phyloP scores from a whole-genome alignment of 2,888 invertebrate species.

The Blomia tropicalis region DNA sequence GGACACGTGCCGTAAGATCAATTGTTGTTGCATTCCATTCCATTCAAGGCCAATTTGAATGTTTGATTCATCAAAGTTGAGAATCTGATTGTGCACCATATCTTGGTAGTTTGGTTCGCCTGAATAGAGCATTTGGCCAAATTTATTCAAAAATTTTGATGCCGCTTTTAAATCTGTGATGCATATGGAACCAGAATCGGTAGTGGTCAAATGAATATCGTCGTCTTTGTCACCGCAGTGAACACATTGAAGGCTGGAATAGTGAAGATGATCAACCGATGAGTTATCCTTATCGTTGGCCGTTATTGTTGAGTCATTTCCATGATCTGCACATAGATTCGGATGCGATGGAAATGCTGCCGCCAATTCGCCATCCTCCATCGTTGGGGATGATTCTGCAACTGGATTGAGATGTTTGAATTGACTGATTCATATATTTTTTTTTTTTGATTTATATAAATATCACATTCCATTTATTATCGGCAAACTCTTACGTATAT shows the following conservation, averaged over 20 bases:
- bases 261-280: not conserved
- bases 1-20: slow-evolving; percentile 15
- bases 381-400: not conserved
- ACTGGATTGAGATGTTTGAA: not conserved
- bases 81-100: not conserved
- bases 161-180: slow-evolving; percentile 13
- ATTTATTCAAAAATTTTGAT: not conserved
- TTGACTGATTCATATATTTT: too few species aligned
- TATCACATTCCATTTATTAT: not conserved
- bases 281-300: not conserved
- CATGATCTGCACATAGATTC: not conserved
- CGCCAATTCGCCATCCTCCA: not conserved
- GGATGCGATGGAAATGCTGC: not conserved
- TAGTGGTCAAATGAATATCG: not conserved
- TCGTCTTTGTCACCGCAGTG: not conserved
- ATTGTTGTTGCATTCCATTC: slow-evolving; percentile 6
- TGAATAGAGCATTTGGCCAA: not conserved
- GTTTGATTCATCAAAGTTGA: slow-evolving; percentile 14
- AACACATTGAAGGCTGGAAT: slow-evolving; percentile 5
- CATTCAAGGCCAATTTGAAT: slow-evolving; percentile 16
- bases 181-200: slow-evolving; percentile 16
- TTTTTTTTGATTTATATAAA: not conserved
- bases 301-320: not conserved
- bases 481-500: not conserved
- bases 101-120: not conserved